phyloP scores from a whole-genome alignment of 2,797 vertebrate genomes.

The Syndactyla subalaris region DNA sequence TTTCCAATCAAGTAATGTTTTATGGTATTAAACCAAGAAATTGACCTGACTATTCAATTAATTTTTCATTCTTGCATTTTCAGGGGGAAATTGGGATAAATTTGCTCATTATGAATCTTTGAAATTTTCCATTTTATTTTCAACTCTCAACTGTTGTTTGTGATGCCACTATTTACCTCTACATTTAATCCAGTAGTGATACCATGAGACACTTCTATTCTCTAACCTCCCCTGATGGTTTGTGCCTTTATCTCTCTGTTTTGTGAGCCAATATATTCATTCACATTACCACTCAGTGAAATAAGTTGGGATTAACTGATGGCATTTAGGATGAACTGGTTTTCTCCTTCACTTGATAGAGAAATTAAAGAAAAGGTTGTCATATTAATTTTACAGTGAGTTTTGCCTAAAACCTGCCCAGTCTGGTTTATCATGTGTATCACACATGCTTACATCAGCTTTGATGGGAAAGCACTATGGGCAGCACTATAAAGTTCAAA shows the following conservation, averaged over 20 bases:
- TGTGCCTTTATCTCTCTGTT: background rate
- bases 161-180: background rate
- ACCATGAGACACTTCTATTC: background rate
- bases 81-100: background rate
- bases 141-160: background rate
- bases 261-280: background rate
- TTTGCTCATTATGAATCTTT: background rate
- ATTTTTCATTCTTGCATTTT: background rate
- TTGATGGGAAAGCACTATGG: background rate
- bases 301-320: background rate
- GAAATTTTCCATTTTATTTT: background rate
- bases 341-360: background rate
- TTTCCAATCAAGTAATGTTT: background rate
- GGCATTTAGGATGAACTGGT: background rate
- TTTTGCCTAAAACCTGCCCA: background rate
- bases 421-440: background rate
- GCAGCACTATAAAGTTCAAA: background rate
- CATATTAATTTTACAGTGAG: background rate
- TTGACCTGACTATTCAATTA: rapidly evolving
- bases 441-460: background rate
- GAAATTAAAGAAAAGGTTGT: background rate
- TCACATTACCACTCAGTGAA: background rate
- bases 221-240: background rate
- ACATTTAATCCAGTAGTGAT: background rate
- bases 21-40: background rate